Conservation (phyloP, 2,113 vertebrate species). For the Orthonyx spaldingii region DNA sequence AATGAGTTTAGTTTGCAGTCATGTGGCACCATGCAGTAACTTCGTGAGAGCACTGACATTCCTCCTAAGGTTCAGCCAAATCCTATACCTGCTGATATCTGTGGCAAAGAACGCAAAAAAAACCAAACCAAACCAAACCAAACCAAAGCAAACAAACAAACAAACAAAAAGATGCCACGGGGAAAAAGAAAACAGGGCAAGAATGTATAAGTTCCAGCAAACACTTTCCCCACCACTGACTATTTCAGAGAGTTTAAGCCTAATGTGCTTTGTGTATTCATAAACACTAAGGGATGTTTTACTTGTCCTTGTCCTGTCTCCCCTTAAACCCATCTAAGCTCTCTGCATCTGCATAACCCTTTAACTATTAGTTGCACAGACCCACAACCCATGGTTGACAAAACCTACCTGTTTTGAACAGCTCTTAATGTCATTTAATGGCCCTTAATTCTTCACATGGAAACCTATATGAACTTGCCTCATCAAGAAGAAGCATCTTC, state of each 20-base stretch:
- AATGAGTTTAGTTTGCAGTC: not conserved
- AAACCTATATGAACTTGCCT: not conserved
- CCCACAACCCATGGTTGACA: not conserved
- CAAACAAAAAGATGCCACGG: rapidly evolving
- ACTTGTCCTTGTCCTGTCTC: not conserved
- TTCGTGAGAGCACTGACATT: not conserved
- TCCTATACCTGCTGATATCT: not conserved
- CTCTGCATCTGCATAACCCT: not conserved
- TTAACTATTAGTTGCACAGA: not conserved
- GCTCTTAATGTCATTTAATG: not conserved
- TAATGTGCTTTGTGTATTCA: not conserved
- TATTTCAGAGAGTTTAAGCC: not conserved
- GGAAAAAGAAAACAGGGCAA: not conserved
- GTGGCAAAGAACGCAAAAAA: not conserved
- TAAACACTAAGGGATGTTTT: not conserved
- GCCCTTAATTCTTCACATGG: not conserved
- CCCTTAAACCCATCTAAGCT: not conserved
- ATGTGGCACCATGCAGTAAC: not conserved
- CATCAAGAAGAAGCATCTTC: not conserved
- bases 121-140: too few species aligned
- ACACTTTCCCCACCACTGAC: not conserved
- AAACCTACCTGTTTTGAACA: not conserved
- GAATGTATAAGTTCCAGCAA: not conserved
- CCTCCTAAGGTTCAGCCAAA: not conserved
- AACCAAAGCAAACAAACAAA: too few species aligned